Base-by-base conservation (phyloP, 2,113 vertebrate genomes). In the Crotophaga sulcirostris region DNA sequence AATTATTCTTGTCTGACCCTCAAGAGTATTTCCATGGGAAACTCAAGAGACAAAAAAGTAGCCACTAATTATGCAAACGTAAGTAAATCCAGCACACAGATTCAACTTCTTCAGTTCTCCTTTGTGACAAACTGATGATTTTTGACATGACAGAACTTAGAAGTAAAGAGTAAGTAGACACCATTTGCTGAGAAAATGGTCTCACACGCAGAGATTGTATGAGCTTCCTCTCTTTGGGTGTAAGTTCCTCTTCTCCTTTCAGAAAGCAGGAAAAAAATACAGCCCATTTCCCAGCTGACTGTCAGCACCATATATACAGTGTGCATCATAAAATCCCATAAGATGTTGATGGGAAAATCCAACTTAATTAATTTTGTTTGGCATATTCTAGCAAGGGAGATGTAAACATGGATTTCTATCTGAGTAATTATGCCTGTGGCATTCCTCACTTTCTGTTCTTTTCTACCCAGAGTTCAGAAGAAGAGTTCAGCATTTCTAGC, bases 21-120 rank as follows among this genome's bases (percentile, higher is more conserved):
- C 82, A 40, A 1, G 81, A 73, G 75, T 55, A 90, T 94, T 90
- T 95, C 44, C 24, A 38, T 56, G 86, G 36, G 82, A 97, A 90
- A 36, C 92, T 94, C 93, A 78, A 55, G 93, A 88, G 85, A 90
- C 67, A 81, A 90, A 85, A 93, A 93, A 59, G 52, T 91, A 92
- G 60, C 23, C 79, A 77, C 58, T 95, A 92, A 56, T 77, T 74
- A 92, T 86, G 85, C 83, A 96, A 95, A 95, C 8, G 0, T 33
- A 90, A 74, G 67, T 90, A 95, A 86, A 83, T 77, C 44, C 72
- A 88, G 24, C 44, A 74, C 21, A 83, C 7, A 59, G 38, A 36
- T 52, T 55, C 62, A 73, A 90, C 96, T 96, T 94, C 84, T 96
- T 88, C n/a, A 58, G 34, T 31, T 93, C 18, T 40, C 66, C 49